Conservation (phyloP, 30 jellyfish, hydroid and myxozoan species). For the Cassiopea xamachana region DNA sequence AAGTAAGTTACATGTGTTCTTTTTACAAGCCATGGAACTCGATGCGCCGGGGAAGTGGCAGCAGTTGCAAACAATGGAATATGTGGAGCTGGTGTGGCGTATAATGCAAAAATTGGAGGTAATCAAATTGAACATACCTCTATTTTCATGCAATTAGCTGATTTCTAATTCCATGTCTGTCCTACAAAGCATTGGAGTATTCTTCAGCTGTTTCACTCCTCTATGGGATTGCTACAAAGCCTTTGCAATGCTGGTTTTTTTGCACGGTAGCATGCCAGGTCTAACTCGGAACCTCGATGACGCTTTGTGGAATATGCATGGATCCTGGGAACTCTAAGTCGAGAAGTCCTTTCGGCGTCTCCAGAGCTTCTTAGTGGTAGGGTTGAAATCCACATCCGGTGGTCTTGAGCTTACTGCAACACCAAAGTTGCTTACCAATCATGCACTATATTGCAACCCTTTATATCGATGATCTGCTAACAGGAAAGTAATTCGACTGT, state of each 20-base stretch:
- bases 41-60: slow-evolving; percentile 99
- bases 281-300: no score
- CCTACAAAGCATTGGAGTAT: no score
- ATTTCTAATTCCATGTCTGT: background rate
- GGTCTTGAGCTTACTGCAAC: no score
- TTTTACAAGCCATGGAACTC: slow-evolving; percentile 92
- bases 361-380: no score
- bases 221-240: no score
- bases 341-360: no score
- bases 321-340: no score
- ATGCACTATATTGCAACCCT: background rate
- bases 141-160: background rate
- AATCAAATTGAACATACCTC: slow-evolving; percentile 2
- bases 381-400: no score
- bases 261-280: no score
- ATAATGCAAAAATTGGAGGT: slow-evolving; percentile 99
- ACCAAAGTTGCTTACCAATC: background rate
- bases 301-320: no score
- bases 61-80: slow-evolving; percentile 97
- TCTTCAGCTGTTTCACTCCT: no score
- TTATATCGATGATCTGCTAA: background rate
- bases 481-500: background rate
- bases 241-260: no score
- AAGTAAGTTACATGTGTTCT: background rate
- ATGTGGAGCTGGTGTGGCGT: slow-evolving; percentile 99